Base-by-base conservation (phyloP, 2,797 vertebrate species). In the Pseudochaenichthys georgianus region DNA sequence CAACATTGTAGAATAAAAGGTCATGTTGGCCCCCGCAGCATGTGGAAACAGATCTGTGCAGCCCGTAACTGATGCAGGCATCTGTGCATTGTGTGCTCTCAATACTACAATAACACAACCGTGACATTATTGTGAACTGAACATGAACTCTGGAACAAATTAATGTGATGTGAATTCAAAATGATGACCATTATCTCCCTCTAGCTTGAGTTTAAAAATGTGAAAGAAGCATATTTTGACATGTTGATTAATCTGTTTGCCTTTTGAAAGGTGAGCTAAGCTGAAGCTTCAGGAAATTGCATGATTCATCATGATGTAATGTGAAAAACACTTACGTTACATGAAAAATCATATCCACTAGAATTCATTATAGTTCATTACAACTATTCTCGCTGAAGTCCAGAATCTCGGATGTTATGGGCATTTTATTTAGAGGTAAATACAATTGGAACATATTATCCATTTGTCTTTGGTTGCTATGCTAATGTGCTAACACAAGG, bases 381-480 rank as follows among this genome's bases (percentile, higher is more conserved):
- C 1, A 31, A 50, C 4, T 41, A 34, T 10, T 51, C 70, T 55
- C 11, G 11, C 6, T 1, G 19, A 31, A 31, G 17, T 23, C 51
- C 52, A 54, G 42, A 47, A 3, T 13, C 31, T 21, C 11, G 12
- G 10, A 13, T 54, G 15, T 38, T 48, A 42, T 19, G 16, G 15
- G 19, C 23, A n/a, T 50, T 41, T 76, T n/a, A 51, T 52, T 77
- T 47, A 64, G n/a, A 85, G 68, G 59, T 63, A 65, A 68, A 75
- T 81, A 23, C n/a, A 69, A 58, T 61, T 50, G 9, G 6, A 34
- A 28, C 17, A 21, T 16, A 6, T 48, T n/a, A 61, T 53, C 64
- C 19, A 38, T 70, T n/a, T 66, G 61, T 66, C 53, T 63, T 11
- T 1, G 55, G 55, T 76, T 70, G 68, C 64, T 21, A 66, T 67